Percentiles rank a stretch among this genome's conserved stretches.
phyloP scores from a whole-genome alignment of 2,888 invertebrate genomes.

The Dynastes hyllus region DNA sequence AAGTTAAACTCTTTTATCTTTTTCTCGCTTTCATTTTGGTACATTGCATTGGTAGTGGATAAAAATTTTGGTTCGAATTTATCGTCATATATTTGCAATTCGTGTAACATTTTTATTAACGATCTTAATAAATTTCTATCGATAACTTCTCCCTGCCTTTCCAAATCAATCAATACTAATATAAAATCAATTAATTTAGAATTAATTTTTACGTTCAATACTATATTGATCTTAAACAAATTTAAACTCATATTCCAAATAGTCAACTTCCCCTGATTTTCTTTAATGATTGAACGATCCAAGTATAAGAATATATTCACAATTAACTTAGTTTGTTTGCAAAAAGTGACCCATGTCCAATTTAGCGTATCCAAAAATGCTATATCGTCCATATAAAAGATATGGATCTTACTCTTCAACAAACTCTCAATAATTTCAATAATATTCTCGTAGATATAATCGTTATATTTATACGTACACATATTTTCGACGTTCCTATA shows the following conservation, averaged over 20 bases:
- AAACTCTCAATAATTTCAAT: conserved; percentile 87
- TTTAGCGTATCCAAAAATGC: conserved; percentile 92
- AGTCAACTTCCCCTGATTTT: conserved; percentile 92
- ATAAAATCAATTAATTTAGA: conserved; percentile 91
- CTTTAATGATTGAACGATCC: conserved; percentile 94
- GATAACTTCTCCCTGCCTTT: conserved; percentile 90
- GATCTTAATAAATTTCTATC: conserved; percentile 93
- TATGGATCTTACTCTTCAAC: conserved; percentile 88
- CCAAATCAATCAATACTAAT: conserved; percentile 90
- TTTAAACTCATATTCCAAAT: conserved; percentile 98
- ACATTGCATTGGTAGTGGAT: conserved; percentile 89
- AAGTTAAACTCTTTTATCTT: conserved; percentile 92
- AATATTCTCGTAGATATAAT: conserved; percentile 88
- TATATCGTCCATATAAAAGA: conserved; percentile 88
- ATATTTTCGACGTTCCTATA: conserved; percentile 97
- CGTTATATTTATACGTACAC: conserved; percentile 95
- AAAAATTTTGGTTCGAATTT: conserved; percentile 91
- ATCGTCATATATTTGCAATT: conserved; percentile 91
- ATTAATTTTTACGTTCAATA: conserved; percentile 88
- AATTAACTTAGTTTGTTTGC: conserved; percentile 97
- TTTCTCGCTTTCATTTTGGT: conserved; percentile 90
- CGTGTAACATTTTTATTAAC: conserved; percentile 93
- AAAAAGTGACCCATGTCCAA: conserved; percentile 93
- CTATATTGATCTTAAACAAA: conserved; percentile 92
- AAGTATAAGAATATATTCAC: conserved; percentile 97